Percentiles rank a stretch among this genome's conserved stretches.
Evolutionary conservation across 2,797 vertebrate species (phyloP).

Genomic region (Triplophysa yarkandensis): DNA sequence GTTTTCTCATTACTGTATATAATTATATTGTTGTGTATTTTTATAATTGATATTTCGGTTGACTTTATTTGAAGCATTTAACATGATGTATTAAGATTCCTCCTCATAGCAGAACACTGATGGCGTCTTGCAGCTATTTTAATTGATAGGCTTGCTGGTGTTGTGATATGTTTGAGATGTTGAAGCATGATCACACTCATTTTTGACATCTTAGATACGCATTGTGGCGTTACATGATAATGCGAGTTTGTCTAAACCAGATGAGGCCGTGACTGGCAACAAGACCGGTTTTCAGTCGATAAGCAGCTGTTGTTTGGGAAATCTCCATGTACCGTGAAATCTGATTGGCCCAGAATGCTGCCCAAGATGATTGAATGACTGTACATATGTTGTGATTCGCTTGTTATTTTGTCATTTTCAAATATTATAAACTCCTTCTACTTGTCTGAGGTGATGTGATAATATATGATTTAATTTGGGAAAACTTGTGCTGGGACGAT

Average conservation of each 20-base stretch:
- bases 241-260: neutral
- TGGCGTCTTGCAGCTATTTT: too few species aligned
- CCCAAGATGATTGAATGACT: neutral
- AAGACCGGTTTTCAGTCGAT: neutral
- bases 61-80: neutral
- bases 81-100: too few species aligned
- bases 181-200: slow-evolving; percentile 1
- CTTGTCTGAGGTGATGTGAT: too few species aligned
- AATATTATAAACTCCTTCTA: too few species aligned
- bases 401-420: neutral
- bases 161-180: neutral
- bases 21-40: slow-evolving; percentile 9
- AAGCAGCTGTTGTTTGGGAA: neutral
- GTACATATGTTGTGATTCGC: slow-evolving; percentile 1
- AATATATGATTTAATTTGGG: too few species aligned
- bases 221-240: neutral
- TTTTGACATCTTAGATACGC: too few species aligned
- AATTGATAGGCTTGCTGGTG: neutral
- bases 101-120: too few species aligned
- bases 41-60: neutral
- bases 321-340: neutral
- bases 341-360: neutral
- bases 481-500: too few species aligned
- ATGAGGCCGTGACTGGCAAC: neutral
- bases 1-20: slow-evolving; percentile 12